A percentile compares a stretch with the other conserved stretches of the same genome.
Conservation (phyloP, 2,888 invertebrate genomes). For the Agrochola circellaris region DNA sequence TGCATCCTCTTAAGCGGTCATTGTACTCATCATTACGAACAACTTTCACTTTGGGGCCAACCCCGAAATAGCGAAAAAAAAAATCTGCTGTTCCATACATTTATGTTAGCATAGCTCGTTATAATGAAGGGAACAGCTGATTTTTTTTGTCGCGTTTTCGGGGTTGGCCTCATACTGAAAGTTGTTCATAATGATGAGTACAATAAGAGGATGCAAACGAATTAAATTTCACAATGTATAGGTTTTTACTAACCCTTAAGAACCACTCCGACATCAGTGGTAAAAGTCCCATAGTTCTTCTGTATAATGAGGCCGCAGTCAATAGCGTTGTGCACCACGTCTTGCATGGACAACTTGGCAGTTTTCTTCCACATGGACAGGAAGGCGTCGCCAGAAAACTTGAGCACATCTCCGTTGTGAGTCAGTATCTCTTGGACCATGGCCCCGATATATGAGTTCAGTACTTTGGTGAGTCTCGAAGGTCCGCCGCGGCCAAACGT, state of each 20-base stretch:
- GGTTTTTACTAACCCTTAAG: conserved; percentile 87
- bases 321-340: conserved; percentile 92
- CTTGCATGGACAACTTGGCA: conserved; percentile 89
- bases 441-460: conserved; percentile 93
- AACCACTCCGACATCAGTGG: conserved; percentile 91
- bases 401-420: conserved; percentile 92
- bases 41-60: too few species aligned
- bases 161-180: too few species aligned
- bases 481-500: conserved; percentile 92
- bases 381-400: conserved; percentile 93
- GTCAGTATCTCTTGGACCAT: conserved; percentile 93
- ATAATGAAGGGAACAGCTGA: too few species aligned
- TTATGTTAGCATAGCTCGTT: too few species aligned
- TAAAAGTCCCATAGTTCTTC: conserved; percentile 91
- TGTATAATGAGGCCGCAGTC: conserved; percentile 93
- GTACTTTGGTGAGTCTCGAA: conserved; percentile 92
- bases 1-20: too few species aligned
- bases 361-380: conserved; percentile 92
- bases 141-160: too few species aligned
- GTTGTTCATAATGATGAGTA: too few species aligned
- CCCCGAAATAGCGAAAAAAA: too few species aligned
- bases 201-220: too few species aligned
- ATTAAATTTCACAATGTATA: too few species aligned
- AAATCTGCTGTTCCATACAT: too few species aligned
- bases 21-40: too few species aligned